Base-by-base conservation (phyloP, 1,140 invertebrate species). In the Meloidogyne floridensis region DNA sequence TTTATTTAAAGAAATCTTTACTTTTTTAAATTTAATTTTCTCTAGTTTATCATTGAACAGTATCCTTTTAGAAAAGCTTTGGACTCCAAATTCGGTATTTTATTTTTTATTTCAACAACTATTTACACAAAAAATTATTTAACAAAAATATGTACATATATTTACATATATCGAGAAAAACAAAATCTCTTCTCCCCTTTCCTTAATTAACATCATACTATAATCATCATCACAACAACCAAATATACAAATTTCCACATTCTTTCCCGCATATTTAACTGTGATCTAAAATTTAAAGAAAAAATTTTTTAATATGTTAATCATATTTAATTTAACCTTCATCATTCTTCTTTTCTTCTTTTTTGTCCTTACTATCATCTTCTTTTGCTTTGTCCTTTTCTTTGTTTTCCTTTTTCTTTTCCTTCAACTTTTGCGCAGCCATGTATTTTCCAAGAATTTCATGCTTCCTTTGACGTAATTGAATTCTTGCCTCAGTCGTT, bases 41-140 rank as follows among this genome's bases (percentile, higher is more conserved):
- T 76, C 18, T 76, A 76, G 75, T 80, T 76, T 89, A 15, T 88
- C 88, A 9, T 77, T 89, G 69, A 89, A 90, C 73, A 83, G 82
- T n/a, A 86, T 86, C 20, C 77, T 90, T 47, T 79, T 89, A n/a
- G 87, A 90, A 77, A 89, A 89, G 72, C 72, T 88, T 32, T 87
- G 85, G 86, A 86, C 86, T 10, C 86, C 85, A 47, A 86, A 79
- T 47, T 79, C 77, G 8, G 75, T 76, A 43, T 74, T 43, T 65
- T 65, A 65, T n/a, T 65, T 65, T 65, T 65, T n/a, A 65, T 47
- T 6, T 47, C 47, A 47, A 47, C 47, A 47, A 32, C 32, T 32
- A 32, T 32, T 32, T 32, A 32, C 32, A 32, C 32, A 32, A 32
- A 32, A 32, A 32, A 32, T n/a, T n/a, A n/a, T n/a, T n/a, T 32